phyloP scores from a whole-genome alignment of 1,140 invertebrate genomes.

The Aradophagus sp. region DNA sequence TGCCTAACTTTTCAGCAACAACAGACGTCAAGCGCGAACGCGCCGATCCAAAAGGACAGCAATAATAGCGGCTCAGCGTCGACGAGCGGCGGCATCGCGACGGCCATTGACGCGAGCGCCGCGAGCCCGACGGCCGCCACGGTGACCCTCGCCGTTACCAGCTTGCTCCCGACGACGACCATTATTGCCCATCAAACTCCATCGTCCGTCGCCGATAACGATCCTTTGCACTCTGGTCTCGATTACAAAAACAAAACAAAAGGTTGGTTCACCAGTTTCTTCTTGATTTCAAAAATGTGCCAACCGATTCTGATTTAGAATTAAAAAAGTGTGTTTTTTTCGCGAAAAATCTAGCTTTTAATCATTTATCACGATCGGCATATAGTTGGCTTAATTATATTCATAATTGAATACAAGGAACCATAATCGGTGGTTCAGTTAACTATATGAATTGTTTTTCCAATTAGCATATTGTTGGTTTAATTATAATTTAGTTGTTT shows the following conservation, averaged over 20 bases:
- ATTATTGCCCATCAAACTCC: constrained; percentile 63
- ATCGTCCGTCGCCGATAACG: constrained; percentile 45
- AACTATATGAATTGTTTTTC: no score
- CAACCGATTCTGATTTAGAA: background rate
- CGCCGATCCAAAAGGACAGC: constrained; percentile 38
- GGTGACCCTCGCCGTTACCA: constrained; percentile 47
- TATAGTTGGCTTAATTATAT: no score
- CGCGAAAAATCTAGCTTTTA: no score
- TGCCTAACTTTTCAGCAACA: constrained; percentile 62
- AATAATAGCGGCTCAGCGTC: constrained; percentile 41
- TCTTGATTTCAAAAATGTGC: no score
- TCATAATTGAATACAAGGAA: no score
- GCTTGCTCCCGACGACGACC: constrained; percentile 52
- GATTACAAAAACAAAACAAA: constrained; percentile 64
- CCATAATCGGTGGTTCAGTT: no score
- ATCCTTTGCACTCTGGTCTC: constrained; percentile 59
- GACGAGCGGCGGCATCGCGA: constrained; percentile 25
- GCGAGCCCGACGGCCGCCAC: constrained; percentile 56
- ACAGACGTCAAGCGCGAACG: constrained; percentile 46
- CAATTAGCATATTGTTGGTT: no score
- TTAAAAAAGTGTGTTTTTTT: background rate
- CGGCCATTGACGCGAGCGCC: constrained; percentile 34
- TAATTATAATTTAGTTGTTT: no score
- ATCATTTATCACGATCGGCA: no score
- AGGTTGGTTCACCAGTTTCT: constrained; percentile 33